Conservation (phyloP, 2,888 invertebrate genomes). For the Platerodrilus igneus region DNA sequence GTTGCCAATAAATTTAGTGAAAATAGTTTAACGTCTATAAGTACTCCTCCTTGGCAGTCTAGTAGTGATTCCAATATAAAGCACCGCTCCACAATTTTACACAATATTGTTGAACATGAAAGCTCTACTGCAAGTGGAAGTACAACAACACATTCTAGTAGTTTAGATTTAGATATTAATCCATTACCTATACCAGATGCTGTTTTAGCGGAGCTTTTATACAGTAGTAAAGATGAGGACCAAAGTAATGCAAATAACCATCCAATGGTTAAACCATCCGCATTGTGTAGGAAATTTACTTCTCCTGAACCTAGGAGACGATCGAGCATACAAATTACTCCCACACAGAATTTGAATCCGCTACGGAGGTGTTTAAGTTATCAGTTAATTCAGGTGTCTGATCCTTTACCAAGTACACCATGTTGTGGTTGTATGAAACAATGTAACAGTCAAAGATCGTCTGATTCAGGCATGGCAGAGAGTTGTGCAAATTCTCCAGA, state of each 20-base stretch:
- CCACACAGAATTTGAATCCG: constrained; percentile 28
- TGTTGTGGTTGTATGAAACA: constrained; percentile 37
- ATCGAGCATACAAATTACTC: constrained; percentile 41
- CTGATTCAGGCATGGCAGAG: constrained; percentile 82
- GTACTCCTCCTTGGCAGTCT: constrained; percentile 52
- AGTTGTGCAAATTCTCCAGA: constrained; percentile 74
- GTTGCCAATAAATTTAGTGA: constrained; percentile 57
- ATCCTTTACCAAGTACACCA: constrained; percentile 21
- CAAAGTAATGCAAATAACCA: constrained; percentile 30
- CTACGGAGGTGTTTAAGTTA: constrained; percentile 51
- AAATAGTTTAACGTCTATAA: constrained; percentile 52
- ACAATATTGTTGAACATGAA: constrained; percentile 17
- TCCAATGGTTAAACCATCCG: constrained; percentile 52
- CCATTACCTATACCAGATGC: constrained; percentile 49
- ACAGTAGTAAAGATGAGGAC: constrained; percentile 42
- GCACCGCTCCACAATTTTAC: constrained; percentile 12
- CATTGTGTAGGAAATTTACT: constrained; percentile 56
- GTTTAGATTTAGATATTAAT: constrained; percentile 53
- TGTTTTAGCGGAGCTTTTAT: constrained; percentile 53
- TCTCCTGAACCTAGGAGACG: constrained; percentile 55
- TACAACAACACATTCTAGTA: constrained; percentile 54
- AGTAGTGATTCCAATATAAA: constrained; percentile 44
- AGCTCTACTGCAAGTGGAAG: constrained; percentile 32
- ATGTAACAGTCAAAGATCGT: constrained; percentile 66
- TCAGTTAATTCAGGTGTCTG: constrained; percentile 44